Evolutionary conservation across 53 echinoderm and acorn worm genomes (phyloP).

Genomic region (Apostichopus leukothele): DNA sequence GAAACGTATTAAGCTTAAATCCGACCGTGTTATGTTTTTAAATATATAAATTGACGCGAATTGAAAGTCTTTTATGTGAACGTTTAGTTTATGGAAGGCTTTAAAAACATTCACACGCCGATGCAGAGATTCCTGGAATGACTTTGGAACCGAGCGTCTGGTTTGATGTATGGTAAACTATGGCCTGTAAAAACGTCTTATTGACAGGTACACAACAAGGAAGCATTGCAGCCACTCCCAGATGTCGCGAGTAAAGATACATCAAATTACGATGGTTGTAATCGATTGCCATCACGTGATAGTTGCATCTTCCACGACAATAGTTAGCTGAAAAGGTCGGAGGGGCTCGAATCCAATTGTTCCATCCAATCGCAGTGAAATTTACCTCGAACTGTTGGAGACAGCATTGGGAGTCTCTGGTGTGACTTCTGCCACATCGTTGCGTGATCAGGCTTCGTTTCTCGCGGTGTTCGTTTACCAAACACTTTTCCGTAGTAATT

Average conservation of each 20-base stretch:
- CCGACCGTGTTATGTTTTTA: too few relatives aligned
- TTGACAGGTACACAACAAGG: slow-evolving; percentile 28
- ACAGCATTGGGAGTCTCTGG: background rate
- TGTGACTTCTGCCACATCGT: background rate
- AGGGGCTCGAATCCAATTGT: background rate
- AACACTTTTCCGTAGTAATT: background rate
- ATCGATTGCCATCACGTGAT: background rate
- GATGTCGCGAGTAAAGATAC: background rate
- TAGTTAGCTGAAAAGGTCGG: slow-evolving; percentile 13
- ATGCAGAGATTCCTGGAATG: slow-evolving; percentile 9
- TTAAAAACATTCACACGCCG: slow-evolving; percentile 19
- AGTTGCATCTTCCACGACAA: slow-evolving; percentile 19
- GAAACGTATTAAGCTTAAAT: too few relatives aligned
- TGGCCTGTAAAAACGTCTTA: background rate
- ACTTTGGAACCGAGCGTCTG: background rate
- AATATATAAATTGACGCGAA: too few relatives aligned
- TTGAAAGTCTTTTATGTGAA: too few relatives aligned
- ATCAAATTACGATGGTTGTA: background rate
- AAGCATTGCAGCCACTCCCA: background rate
- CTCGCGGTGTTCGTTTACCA: background rate
- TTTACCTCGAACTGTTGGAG: slow-evolving; percentile 12
- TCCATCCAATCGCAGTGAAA: slow-evolving; percentile 17
- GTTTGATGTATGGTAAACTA: background rate
- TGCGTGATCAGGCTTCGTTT: background rate
- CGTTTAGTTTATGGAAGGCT: background rate